Base-by-base conservation (phyloP, 2,888 invertebrate genomes). In the Drosophila prolongata region DNA sequence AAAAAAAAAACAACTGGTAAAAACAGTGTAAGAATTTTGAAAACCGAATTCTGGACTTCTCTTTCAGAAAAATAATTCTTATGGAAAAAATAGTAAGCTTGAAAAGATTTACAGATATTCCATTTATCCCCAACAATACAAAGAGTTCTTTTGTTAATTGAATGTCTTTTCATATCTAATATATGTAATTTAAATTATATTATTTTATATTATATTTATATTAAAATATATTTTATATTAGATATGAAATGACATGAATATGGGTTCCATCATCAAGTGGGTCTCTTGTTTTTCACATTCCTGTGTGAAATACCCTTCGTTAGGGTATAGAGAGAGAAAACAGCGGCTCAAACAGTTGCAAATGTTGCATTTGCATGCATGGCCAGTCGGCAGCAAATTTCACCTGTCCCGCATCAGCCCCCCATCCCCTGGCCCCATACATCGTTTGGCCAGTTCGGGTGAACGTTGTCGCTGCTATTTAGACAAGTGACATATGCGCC, bases 311-410 rank as follows among this genome's bases (percentile, higher is more conserved):
- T 30, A n/a, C 42, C 35, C n/a, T 1, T 1, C 35, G 6, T n/a
- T 2, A 47, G 67, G n/a, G 53, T 24, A 47, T 14, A 30, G 30
- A 37, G 37, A 10, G 64, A 30, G 52, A 52, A 50, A 56, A 46
- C 40, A 37, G 49, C 54, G 50, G 74, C 81, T 73, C 87, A 79
- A 85, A 82, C 88, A 78, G 89, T 78, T 76, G 83, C 80, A 84
- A 84, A 86, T 88, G 84, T 86, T 88, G 89, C 87, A 83, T 83
- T 80, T 80, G 80, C 87, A 84, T 87, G 83, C 85, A 84, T 84
- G 85, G 87, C 79, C 87, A 79, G 77, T 75, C 76, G 73, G 35
- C 78, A 66, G 74, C 44, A 44, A 34, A 50, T 57, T 55, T 37
- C 38, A 34, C 54, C 38, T 46, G 16, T 27, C 24, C 46, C 34